Base-by-base conservation (phyloP, 2,113 vertebrate species). In the Rhinichthys klamathensis region DNA sequence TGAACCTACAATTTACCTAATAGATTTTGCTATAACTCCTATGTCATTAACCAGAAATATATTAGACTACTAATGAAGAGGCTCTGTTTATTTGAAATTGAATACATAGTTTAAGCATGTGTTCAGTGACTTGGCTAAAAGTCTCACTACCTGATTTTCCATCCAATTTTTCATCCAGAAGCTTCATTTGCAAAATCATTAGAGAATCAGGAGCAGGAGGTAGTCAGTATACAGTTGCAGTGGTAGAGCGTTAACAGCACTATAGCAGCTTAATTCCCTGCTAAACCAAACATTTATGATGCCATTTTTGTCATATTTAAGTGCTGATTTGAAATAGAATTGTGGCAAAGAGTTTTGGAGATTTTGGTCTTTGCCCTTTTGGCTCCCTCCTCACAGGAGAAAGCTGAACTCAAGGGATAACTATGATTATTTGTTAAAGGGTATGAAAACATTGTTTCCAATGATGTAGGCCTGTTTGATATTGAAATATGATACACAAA, bases 171-270 rank as follows among this genome's bases (percentile, higher is more conserved):
- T 72, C 69, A 72, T 35, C 38, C 4, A 11, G 13, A 72, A 72
- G 23, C 38, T 2, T 72, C 0, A 44, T 44, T 72, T n/a, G 69
- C 23, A 44, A 72, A 72, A 72, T 44, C 69, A 23, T 72, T 72
- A 44, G 69, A 72, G 69, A 72, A 72, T 72, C n/a, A n/a, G n/a
- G n/a, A n/a, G n/a, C 69, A n/a, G 69, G 69, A 72, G 69, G 35
- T 41, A 44, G 67, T 70, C 18, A 9, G 35, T 70, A 41, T 23
- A 70, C 18, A 41, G 18, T 12, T 41, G 35, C 69, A 44, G 69
- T 6, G 4, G 35, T 35, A 4, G 69, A 72, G 35, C 4, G 11
- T 44, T 44, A 44, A 72, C 69, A n/a, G 69, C 69, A 35, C 23
- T n/a, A n/a, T 21, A 44, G 21, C 21, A 72, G 38, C 38, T 72